These are phyloP conservation scores for Rhyacophila evoluta DNA, from an alignment of 2,888 invertebrate genomes.

Conservation along the genomic window DNA sequence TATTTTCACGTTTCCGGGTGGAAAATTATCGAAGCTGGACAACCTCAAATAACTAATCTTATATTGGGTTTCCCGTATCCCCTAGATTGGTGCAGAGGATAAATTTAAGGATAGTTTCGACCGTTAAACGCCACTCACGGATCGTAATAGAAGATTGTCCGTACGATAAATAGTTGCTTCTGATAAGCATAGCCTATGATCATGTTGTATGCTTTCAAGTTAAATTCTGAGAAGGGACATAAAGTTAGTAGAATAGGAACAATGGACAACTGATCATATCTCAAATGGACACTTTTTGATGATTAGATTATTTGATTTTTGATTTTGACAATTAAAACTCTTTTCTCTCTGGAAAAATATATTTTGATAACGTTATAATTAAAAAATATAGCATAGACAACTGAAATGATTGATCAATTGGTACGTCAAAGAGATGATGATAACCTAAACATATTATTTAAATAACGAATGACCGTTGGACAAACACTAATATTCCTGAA, in stretches of 20 bases:
- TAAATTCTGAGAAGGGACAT: not conserved
- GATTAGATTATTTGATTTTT: not conserved
- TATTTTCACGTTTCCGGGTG: not conserved
- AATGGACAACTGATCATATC: not conserved
- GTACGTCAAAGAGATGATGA: too few species aligned
- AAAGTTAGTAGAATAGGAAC: not conserved
- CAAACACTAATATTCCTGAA: too few species aligned
- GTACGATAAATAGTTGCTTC: slow-evolving; percentile 31
- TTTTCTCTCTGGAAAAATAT: too few species aligned
- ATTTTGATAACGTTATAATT: too few species aligned
- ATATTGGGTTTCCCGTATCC: slow-evolving; percentile 37
- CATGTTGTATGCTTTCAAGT: slow-evolving; percentile 16
- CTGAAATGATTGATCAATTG: too few species aligned
- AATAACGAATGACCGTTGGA: too few species aligned
- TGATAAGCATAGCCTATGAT: not conserved
- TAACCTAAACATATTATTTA: too few species aligned
- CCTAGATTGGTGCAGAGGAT: slow-evolving; percentile 47
- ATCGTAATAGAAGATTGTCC: slow-evolving; percentile 27
- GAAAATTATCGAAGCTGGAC: not conserved
- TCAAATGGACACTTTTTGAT: not conserved
- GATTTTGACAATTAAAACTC: too few species aligned
- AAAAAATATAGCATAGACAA: too few species aligned
- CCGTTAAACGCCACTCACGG: slow-evolving; percentile 44
- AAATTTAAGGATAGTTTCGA: slow-evolving; percentile 48
- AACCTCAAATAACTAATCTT: slow-evolving; percentile 47